Evolutionary conservation across 2,797 vertebrate genomes (phyloP), one percentile per base, ranked within the genome.

Genomic region (Danio albolineatus): DNA sequence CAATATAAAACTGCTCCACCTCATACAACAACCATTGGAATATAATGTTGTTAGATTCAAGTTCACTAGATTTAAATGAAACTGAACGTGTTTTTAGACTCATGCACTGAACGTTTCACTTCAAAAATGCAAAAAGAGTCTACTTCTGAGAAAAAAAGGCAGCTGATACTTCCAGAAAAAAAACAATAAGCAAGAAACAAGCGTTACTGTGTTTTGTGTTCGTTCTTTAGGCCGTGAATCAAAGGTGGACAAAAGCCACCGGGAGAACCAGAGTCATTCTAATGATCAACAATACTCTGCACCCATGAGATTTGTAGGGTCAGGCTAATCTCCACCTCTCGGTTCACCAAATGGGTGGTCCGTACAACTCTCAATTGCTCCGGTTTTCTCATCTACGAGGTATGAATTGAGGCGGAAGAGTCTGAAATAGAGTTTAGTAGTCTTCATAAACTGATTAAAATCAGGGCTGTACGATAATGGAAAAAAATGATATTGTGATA

Each of bases 321-420:
- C 85, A 87, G 85, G 78, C 85, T 92, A 90, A 92, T 93, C 90
- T 90, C 85, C 85, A 90, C 87, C 88, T 87, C 85, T 44, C 36
- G 85, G 76, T 87, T 84, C 81, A 88, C 89, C 88, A 85, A 78
- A 91, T 93, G 92, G 91, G 92, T 93, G 93, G 93, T 93, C 91
- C 83, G 44, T 57, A 60, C 41, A 78, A 28, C 61, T 72, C 69
- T 76, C 61, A 54, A 21, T 81, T 56, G 59, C 80, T 70, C 80
- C 36, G 61, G 53, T 36, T 80, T 72, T 57, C 59, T 54, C 72
- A 60, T 76, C 85, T 80, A 78, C 56, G 44, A 21, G 38, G 41
- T 39, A 21, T 41, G 17, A 41, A 41, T 54, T 7, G 1, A 44
- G 19, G 10, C 17, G 9, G 5, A 57, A 28, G 5, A 46, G 59